Evolutionary conservation across 2,113 vertebrate genomes (phyloP).

Genomic region (Burhinus bistriatus): DNA sequence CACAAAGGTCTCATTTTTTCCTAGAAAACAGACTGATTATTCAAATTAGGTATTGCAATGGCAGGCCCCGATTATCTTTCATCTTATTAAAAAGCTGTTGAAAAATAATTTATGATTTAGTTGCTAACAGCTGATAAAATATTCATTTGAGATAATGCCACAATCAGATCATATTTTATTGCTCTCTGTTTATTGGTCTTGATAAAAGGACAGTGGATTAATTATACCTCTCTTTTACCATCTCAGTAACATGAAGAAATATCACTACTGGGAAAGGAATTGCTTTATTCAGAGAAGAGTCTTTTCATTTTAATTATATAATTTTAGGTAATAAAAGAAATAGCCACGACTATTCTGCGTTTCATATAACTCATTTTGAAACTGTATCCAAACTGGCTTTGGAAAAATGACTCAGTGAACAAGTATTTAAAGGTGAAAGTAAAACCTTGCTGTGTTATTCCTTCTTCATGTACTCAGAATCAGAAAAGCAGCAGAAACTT

Average conservation of each 20-base stretch:
- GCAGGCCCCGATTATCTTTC: slow-evolving; percentile 49
- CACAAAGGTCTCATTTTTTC: neutral
- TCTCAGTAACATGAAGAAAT: slow-evolving; percentile 49
- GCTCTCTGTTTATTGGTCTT: slow-evolving; percentile 64
- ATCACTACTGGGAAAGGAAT: slow-evolving; percentile 18
- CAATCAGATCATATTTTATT: slow-evolving; percentile 72
- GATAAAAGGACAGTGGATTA: slow-evolving; percentile 58
- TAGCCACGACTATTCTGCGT: neutral
- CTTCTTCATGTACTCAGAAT: neutral
- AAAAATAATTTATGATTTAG: slow-evolving; percentile 74
- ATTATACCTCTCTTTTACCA: slow-evolving; percentile 53
- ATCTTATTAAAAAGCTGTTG: slow-evolving; percentile 68
- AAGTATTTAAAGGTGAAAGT: neutral
- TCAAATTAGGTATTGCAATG: slow-evolving; percentile 6
- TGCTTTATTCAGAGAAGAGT: slow-evolving; percentile 26
- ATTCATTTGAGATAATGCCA: slow-evolving; percentile 70
- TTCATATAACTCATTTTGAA: neutral
- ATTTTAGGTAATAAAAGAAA: slow-evolving; percentile 39
- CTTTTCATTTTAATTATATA: slow-evolving; percentile 50
- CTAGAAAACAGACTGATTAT: slow-evolving; percentile 14
- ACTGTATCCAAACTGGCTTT: neutral
- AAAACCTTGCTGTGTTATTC: neutral
- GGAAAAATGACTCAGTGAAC: neutral
- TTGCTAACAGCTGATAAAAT: slow-evolving; percentile 71
- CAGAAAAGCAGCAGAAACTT: neutral